Evolutionary conservation across 2,888 invertebrate species (phyloP).

Genomic region (Rotaria magnacalcarata): DNA sequence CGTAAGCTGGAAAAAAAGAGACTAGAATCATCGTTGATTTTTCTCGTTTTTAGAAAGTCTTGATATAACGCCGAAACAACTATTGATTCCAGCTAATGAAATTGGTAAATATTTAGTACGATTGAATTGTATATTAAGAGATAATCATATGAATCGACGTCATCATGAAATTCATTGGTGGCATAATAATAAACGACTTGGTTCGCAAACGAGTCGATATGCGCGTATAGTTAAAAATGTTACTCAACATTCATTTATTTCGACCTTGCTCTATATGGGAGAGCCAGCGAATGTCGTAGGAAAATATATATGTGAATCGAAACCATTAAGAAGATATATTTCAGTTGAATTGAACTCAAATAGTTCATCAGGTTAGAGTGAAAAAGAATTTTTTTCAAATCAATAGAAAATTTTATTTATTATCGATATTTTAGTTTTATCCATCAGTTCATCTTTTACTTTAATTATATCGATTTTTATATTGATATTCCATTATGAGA

Average conservation of each 20-base stretch:
- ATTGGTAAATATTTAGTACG: not conserved
- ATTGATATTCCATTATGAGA: not conserved
- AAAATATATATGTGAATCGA: slow-evolving; percentile 17
- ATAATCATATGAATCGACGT: not conserved
- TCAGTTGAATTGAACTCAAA: not conserved
- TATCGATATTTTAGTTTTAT: not conserved
- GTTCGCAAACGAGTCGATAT: not conserved
- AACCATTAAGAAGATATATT: not conserved
- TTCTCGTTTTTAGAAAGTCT: not conserved
- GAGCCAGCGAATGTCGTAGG: not conserved
- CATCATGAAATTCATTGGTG: slow-evolving; percentile 7
- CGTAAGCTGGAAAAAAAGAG: not conserved
- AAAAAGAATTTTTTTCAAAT: not conserved
- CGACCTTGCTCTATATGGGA: not conserved
- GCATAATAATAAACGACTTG: slow-evolving; percentile 14
- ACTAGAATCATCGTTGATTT: not conserved
- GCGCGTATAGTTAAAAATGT: not conserved
- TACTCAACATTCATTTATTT: slow-evolving; percentile 5
- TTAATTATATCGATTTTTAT: not conserved
- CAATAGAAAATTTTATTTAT: no score
- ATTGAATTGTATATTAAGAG: not conserved
- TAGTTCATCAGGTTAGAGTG: not conserved
- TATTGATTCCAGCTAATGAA: not conserved
- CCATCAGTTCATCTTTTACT: not conserved
- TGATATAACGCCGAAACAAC: not conserved